A percentile compares a stretch with the other conserved stretches of the same genome.
These are phyloP conservation scores for Phymorhynchus buccinoides DNA, from an alignment of 1,140 invertebrate species.

Conservation along the genomic window DNA sequence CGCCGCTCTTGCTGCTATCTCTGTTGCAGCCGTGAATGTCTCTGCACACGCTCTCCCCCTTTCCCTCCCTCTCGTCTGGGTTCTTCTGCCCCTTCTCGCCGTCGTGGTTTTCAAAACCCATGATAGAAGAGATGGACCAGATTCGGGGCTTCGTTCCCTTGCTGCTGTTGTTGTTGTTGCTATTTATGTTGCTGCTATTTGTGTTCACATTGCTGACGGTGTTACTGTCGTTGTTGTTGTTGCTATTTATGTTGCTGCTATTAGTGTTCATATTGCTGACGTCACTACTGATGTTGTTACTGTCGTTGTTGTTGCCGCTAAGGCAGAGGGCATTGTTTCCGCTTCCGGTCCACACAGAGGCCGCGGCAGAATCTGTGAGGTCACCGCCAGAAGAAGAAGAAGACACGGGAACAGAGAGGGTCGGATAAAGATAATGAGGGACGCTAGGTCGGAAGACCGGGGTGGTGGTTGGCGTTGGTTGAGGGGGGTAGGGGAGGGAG, in stretches of 20 bases:
- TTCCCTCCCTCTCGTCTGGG: neutral
- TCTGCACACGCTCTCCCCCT: neutral
- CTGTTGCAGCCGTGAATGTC: no score
- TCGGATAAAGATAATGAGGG: no score
- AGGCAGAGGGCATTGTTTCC: neutral
- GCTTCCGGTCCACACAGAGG: neutral
- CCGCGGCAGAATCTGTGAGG: neutral
- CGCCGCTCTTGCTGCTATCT: neutral
- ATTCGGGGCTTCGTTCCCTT: constrained; percentile 21
- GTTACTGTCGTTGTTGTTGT: no score
- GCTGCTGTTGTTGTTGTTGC: neutral
- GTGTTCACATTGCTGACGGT: no score
- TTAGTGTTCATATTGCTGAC: no score
- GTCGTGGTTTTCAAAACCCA: constrained; percentile 15
- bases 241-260: neutral
- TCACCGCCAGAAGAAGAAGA: neutral
- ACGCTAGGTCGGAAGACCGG: neutral
- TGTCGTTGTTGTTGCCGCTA: neutral
- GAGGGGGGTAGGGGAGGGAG: neutral
- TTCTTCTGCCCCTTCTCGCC: no score
- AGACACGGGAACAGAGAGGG: neutral
- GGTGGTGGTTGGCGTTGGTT: neutral
- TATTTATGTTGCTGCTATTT: no score
- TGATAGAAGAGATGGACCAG: constrained; percentile 34
- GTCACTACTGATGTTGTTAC: no score